phyloP scores from a whole-genome alignment of 2,888 invertebrate species.

The Nemurella pictetii region DNA sequence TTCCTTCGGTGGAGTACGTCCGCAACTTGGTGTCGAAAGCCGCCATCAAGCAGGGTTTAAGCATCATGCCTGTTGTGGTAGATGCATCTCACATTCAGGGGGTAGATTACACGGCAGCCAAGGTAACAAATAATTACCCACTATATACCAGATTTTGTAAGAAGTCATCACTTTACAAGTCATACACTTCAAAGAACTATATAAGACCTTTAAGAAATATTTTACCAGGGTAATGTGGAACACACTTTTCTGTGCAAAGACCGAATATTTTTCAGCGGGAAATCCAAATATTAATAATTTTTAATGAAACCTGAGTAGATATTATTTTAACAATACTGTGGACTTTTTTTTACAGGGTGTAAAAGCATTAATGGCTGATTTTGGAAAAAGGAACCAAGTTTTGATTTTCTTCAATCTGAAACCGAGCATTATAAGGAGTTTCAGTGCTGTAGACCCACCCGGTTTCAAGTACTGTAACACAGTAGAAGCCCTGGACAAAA shows the following conservation, averaged over 20 bases:
- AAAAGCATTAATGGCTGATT: slow-evolving; percentile 61
- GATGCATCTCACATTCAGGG: slow-evolving; percentile 66
- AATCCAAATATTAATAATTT: too few species aligned
- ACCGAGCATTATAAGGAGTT: slow-evolving; percentile 60
- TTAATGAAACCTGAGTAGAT: not conserved
- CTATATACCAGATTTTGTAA: not conserved
- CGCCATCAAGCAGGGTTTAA: slow-evolving; percentile 61
- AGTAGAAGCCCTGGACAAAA: slow-evolving; percentile 58
- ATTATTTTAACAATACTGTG: not conserved
- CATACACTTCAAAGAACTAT: too few species aligned
- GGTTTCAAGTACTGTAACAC: slow-evolving; percentile 59
- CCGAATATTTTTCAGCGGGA: too few species aligned
- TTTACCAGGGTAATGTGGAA: too few species aligned
- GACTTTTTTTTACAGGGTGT: slow-evolving; percentile 58
- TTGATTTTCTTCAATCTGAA: slow-evolving; percentile 62
- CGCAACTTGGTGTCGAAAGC: slow-evolving; percentile 72
- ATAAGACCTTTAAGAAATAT: too few species aligned
- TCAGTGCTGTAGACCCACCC: slow-evolving; percentile 61
- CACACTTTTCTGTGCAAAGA: too few species aligned
- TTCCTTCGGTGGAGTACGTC: slow-evolving; percentile 68
- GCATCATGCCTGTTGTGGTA: slow-evolving; percentile 61
- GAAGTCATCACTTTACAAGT: too few species aligned
- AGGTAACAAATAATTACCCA: slow-evolving; percentile 51
- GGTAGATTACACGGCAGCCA: slow-evolving; percentile 68
- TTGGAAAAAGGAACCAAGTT: slow-evolving; percentile 59